A percentile compares a stretch with the other conserved stretches of the same genome.
Evolutionary conservation across 2,888 invertebrate genomes (phyloP).

Genomic region (Sphinx pinastri): DNA sequence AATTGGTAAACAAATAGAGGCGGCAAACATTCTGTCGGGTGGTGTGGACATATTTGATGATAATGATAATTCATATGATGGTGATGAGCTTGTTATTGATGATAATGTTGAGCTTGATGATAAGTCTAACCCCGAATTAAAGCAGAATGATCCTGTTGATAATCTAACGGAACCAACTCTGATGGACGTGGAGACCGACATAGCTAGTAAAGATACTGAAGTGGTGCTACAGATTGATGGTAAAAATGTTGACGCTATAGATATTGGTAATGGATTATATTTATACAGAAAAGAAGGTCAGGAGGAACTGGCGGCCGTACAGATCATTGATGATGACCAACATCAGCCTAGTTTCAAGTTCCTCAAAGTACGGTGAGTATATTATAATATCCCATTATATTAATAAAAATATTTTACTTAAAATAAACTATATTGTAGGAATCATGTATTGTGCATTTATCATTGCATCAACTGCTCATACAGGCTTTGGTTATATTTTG

Average conservation of each 20-base stretch:
- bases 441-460: not conserved
- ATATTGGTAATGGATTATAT: constrained; percentile 78
- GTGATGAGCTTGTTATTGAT: constrained; percentile 78
- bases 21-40: constrained; percentile 77
- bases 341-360: constrained; percentile 74
- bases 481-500: too few relatives aligned
- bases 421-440: too few relatives aligned
- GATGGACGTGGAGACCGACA: constrained; percentile 53
- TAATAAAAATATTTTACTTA: too few relatives aligned
- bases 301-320: constrained; percentile 76
- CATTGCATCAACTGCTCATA: not conserved
- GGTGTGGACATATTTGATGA: constrained; percentile 81
- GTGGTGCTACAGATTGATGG: constrained; percentile 78
- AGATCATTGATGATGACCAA: constrained; percentile 69
- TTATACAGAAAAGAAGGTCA: constrained; percentile 74
- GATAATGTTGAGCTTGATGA: constrained; percentile 71
- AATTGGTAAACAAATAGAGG: constrained; percentile 77
- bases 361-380: constrained; percentile 78
- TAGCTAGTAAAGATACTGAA: constrained; percentile 70
- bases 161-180: constrained; percentile 46
- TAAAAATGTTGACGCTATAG: constrained; percentile 77
- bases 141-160: constrained; percentile 47
- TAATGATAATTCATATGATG: constrained; percentile 81
- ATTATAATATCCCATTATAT: not conserved
- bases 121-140: constrained; percentile 53